Conservation (phyloP, 1,140 invertebrate species). For the Drosophila malerkotliana region DNA sequence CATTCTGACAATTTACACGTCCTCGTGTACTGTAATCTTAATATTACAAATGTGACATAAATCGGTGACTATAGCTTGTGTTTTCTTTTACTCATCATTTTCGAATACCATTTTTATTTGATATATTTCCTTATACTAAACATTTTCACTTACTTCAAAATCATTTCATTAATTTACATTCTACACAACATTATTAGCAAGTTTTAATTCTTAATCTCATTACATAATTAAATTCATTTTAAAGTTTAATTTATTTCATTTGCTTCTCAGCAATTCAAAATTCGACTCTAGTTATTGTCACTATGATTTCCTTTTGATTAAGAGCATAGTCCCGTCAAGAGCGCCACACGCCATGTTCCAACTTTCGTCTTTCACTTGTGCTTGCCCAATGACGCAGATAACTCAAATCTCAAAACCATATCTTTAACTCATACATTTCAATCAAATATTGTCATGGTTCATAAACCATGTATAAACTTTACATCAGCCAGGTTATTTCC, state of each 20-base stretch:
- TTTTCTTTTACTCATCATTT: background rate
- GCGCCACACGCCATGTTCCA: constrained; percentile 16
- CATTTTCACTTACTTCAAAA: too few relatives aligned
- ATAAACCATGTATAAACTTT: background rate
- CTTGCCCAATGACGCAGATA: constrained; percentile 18
- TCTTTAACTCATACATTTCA: background rate
- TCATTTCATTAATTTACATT: constrained; percentile 4
- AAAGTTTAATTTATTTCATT: constrained; percentile 1
- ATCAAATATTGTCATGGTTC: background rate
- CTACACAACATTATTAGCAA: constrained; percentile 5
- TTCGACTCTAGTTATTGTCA: too few relatives aligned
- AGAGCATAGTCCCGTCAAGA: constrained; percentile 4
- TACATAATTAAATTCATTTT: constrained; percentile 6
- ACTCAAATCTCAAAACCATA: background rate
- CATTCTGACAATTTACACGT: too few relatives aligned
- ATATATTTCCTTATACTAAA: too few relatives aligned
- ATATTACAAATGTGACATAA: background rate
- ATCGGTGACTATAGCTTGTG: background rate
- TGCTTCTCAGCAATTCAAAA: background rate
- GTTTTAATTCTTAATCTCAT: constrained; percentile 5
- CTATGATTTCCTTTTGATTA: too few relatives aligned
- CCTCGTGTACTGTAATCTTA: too few relatives aligned
- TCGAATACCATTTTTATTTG: background rate
- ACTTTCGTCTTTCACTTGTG: constrained; percentile 1
- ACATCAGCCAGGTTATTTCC: background rate